These are phyloP conservation scores for Notoglanidium macrostoma DNA, from an alignment of 2,797 vertebrate species.

Conservation along the genomic window DNA sequence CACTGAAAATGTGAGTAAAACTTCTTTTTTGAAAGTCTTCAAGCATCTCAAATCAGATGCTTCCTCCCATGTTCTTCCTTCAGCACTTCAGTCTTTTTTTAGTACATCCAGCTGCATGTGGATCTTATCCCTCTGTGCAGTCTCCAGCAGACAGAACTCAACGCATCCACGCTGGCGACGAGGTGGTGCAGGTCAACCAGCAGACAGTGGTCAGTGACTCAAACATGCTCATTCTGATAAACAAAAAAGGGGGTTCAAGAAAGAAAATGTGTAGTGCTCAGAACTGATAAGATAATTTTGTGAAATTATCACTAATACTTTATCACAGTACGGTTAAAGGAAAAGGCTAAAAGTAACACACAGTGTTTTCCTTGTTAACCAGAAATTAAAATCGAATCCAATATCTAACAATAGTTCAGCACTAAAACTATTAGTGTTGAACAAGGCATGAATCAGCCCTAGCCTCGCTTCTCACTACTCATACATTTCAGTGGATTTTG, in stretches of 20 bases:
- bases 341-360: not conserved
- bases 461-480: too few species aligned
- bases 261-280: not conserved
- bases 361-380: not conserved
- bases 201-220: slow-evolving; percentile 91
- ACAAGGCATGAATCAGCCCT: too few species aligned
- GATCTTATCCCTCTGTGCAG: slow-evolving; percentile 64
- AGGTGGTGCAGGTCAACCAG: slow-evolving; percentile 91
- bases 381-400: not conserved
- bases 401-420: not conserved
- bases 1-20: slow-evolving; percentile 89
- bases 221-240: not conserved
- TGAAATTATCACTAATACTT: slow-evolving; percentile 7
- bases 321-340: not conserved
- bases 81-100: not conserved
- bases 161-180: slow-evolving; percentile 94
- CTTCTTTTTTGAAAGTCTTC: not conserved
- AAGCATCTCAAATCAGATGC: not conserved
- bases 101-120: not conserved
- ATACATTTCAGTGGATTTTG: too few species aligned
- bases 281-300: not conserved
- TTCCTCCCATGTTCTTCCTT: not conserved
- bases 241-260: not conserved
- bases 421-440: not conserved
- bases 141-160: slow-evolving; percentile 90